A percentile compares a stretch with the other conserved stretches of the same genome.
Conservation (phyloP, 2,888 invertebrate genomes). For the Plebejus anna region DNA sequence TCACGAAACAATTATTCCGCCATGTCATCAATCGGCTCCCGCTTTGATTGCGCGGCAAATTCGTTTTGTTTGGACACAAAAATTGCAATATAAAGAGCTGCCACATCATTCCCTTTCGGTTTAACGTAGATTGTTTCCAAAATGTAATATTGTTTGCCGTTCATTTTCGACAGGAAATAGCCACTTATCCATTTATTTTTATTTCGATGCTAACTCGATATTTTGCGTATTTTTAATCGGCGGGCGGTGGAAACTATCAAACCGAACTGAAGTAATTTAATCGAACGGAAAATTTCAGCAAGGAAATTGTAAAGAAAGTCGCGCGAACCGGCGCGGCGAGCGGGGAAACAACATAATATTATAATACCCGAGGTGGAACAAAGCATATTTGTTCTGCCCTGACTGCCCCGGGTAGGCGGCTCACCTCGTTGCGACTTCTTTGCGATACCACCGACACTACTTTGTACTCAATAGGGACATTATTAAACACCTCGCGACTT, state of each 20-base stretch:
- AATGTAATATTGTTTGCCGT: constrained; percentile 79
- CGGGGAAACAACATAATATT: constrained; percentile 63
- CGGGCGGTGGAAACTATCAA: constrained; percentile 42
- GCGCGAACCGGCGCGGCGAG: constrained; percentile 54
- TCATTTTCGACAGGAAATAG: constrained; percentile 73
- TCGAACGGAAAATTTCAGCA: constrained; percentile 62
- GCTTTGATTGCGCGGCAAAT: constrained; percentile 80
- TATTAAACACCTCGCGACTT: constrained; percentile 34
- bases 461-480: constrained; percentile 44
- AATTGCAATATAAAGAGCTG: constrained; percentile 80
- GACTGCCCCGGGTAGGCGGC: constrained; percentile 42
- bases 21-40: constrained; percentile 79
- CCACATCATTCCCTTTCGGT: constrained; percentile 79
- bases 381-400: constrained; percentile 38
- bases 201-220: constrained; percentile 63
- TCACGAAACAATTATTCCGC: constrained; percentile 79
- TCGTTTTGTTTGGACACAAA: constrained; percentile 80
- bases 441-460: constrained; percentile 58
- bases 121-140: constrained; percentile 78
- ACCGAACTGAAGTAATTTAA: constrained; percentile 49
- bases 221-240: constrained; percentile 49
- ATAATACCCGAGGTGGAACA: constrained; percentile 51
- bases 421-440: constrained; percentile 51
- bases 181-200: constrained; percentile 67
- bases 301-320: constrained; percentile 65